A percentile compares a stretch with the other conserved stretches of the same genome.
These are phyloP conservation scores for Auanema sp. DNA, from an alignment of 2,888 invertebrate genomes.

Conservation along the genomic window DNA sequence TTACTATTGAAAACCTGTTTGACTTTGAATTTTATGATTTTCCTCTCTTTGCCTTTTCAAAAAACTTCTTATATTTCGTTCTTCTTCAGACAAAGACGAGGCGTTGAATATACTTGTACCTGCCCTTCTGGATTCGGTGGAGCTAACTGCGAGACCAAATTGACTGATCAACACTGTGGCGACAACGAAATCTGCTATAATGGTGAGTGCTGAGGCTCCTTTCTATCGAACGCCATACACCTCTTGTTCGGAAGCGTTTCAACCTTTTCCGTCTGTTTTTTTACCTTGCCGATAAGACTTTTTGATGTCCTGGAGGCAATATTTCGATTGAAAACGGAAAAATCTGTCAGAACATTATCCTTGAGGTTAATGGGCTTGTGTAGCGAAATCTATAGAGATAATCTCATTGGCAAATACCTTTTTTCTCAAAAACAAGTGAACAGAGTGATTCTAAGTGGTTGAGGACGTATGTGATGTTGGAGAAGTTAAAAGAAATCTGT, in stretches of 20 bases:
- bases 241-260: neutral
- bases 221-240: neutral
- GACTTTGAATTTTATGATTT: neutral
- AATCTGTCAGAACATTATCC: constrained; percentile 22
- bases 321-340: neutral
- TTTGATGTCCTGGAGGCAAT: too few relatives aligned
- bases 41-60: neutral
- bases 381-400: constrained; percentile 4
- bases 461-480: neutral
- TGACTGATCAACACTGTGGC: constrained; percentile 12
- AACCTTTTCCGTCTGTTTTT: too few relatives aligned
- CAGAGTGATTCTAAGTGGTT: neutral
- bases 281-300: too few relatives aligned
- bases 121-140: constrained; percentile 17
- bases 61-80: neutral
- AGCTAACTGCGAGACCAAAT: constrained; percentile 12
- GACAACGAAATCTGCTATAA: constrained; percentile 11
- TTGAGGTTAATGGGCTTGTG: constrained; percentile 24
- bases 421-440: neutral
- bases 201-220: constrained; percentile 10
- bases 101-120: constrained; percentile 8
- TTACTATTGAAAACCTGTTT: neutral
- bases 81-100: neutral
- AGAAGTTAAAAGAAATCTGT: constrained; percentile 1
- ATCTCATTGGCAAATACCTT: neutral